These are phyloP conservation scores for Griposia aprilina DNA, from an alignment of 2,888 invertebrate species.

Conservation along the genomic window DNA sequence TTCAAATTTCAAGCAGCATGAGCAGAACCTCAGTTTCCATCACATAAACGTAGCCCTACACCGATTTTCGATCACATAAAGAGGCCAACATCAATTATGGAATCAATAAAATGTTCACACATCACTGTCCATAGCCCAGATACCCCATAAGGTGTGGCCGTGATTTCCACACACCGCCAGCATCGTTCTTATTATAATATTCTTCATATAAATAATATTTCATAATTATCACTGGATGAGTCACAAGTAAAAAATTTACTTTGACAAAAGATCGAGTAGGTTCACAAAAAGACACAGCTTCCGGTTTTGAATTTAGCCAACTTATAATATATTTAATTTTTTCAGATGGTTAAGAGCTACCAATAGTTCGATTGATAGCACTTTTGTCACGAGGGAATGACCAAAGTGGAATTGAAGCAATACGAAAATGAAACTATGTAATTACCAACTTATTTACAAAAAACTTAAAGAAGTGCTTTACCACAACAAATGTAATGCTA, in stretches of 20 bases:
- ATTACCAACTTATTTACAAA: neutral
- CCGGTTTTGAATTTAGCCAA: neutral
- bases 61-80: conserved; percentile 14
- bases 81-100: conserved; percentile 39
- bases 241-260: neutral
- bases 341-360: neutral
- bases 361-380: neutral
- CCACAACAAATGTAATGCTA: neutral
- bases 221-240: conserved; percentile 53
- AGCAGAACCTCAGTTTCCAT: neutral
- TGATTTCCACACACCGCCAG: conserved; percentile 70
- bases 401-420: neutral
- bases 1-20: conserved; percentile 7
- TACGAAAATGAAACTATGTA: neutral
- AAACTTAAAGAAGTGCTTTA: no score
- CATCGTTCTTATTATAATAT: conserved; percentile 63
- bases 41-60: conserved; percentile 8
- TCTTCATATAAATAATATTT: conserved; percentile 57
- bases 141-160: conserved; percentile 72
- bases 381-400: neutral
- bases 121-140: conserved; percentile 63
- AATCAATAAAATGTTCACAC: conserved; percentile 64
- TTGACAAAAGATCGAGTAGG: neutral
- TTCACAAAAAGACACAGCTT: neutral
- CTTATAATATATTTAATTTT: neutral